A percentile compares a stretch with the other conserved stretches of the same genome.
Evolutionary conservation across 64 coral and sea anemone species (phyloP).

Genomic region (Montipora efflorescens): DNA sequence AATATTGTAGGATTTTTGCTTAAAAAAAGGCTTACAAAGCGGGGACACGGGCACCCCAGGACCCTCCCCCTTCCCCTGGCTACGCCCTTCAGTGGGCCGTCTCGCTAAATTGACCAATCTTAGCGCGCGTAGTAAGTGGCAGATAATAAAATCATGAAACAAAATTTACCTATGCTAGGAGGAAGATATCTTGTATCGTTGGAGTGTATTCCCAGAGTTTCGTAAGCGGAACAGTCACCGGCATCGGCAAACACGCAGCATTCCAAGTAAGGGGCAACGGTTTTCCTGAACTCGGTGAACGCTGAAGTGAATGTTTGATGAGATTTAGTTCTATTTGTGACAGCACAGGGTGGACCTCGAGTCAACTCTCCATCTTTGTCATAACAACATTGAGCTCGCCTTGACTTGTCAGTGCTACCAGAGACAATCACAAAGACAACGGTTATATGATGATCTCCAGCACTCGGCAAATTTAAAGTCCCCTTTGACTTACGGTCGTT

Average conservation of each 20-base stretch:
- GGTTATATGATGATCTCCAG: too few relatives aligned
- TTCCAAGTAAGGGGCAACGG: neutral
- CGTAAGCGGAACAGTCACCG: neutral
- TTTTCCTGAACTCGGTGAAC: neutral
- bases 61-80: too few relatives aligned
- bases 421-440: neutral
- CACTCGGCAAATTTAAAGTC: too few relatives aligned
- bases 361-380: conserved; percentile 11
- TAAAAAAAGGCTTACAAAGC: too few relatives aligned
- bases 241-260: conserved; percentile 34
- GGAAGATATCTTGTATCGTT: neutral
- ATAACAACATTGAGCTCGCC: neutral
- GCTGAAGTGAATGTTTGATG: neutral
- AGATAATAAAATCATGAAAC: too few relatives aligned
- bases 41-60: too few relatives aligned
- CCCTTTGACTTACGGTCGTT: too few relatives aligned
- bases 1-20: too few relatives aligned
- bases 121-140: too few relatives aligned
- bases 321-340: neutral
- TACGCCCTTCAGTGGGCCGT: too few relatives aligned
- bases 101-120: too few relatives aligned
- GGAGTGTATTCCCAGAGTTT: neutral
- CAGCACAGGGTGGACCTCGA: neutral
- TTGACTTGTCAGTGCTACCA: neutral
- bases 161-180: conserved; percentile 17